These are phyloP conservation scores for Megaptera novaeangliae DNA, from an alignment of 2,113 vertebrate species.

Conservation along the genomic window DNA sequence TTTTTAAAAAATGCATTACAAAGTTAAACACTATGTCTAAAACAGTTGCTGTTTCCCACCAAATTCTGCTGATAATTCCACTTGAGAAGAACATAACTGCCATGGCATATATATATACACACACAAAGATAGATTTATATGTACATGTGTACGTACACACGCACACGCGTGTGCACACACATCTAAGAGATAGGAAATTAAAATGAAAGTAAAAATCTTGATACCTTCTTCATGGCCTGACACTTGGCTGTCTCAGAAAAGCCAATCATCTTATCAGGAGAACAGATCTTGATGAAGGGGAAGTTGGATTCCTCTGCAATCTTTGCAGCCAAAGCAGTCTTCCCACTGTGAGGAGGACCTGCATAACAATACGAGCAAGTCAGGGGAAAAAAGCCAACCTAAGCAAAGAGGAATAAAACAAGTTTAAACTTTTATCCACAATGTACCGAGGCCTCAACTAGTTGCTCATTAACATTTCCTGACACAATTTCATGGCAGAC, in stretches of 20 bases:
- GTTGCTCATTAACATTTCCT: constrained; percentile 69
- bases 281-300: constrained; percentile 99
- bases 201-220: neutral
- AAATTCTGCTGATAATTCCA: neutral
- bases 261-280: constrained; percentile 98
- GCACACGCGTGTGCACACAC: neutral
- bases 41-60: neutral
- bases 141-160: neutral
- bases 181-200: neutral
- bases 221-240: constrained; percentile 98
- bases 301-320: constrained; percentile 96
- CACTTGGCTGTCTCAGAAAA: constrained; percentile 97
- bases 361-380: constrained; percentile 33
- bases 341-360: constrained; percentile 96
- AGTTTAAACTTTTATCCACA: constrained; percentile 58
- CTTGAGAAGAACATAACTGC: neutral
- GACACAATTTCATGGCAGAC: constrained; percentile 54
- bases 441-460: constrained; percentile 53
- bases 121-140: neutral
- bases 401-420: constrained; percentile 48
- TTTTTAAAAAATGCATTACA: neutral
- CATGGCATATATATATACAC: neutral
- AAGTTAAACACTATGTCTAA: neutral
- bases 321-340: constrained; percentile 94
- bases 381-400: constrained; percentile 43